Evolutionary conservation across 2,797 vertebrate genomes (phyloP).

Genomic region (Aeoliscus strigatus): DNA sequence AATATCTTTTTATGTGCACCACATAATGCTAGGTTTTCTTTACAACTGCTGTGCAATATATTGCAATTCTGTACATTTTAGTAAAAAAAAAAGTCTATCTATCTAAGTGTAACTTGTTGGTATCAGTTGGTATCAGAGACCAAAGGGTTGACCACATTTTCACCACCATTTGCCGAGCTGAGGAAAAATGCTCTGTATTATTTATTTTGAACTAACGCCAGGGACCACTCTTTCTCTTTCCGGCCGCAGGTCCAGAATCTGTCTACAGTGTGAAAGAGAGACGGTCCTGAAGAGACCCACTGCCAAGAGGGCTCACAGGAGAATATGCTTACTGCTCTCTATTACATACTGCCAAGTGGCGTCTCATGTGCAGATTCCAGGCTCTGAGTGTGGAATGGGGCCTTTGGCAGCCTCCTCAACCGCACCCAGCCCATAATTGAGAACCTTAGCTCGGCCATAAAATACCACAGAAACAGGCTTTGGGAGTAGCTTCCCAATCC

Average conservation of each 20-base stretch:
- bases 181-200: constrained; percentile 1
- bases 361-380: constrained; percentile 35
- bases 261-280: constrained; percentile 15
- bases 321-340: constrained; percentile 55
- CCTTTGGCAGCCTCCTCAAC: constrained; percentile 43
- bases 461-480: constrained; percentile 40
- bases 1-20: no score
- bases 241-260: constrained; percentile 2
- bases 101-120: neutral
- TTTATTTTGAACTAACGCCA: constrained; percentile 5
- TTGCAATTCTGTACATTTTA: no score
- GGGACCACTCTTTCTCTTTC: neutral
- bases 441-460: constrained; percentile 43
- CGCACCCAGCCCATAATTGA: constrained; percentile 38
- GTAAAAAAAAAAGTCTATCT: constrained; percentile 1
- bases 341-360: constrained; percentile 56
- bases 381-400: constrained; percentile 33
- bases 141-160: neutral
- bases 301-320: constrained; percentile 33
- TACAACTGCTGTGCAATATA: no score
- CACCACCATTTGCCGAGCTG: constrained; percentile 1
- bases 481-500: constrained; percentile 20
- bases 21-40: no score
- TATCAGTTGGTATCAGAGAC: no score
- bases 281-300: constrained; percentile 22